Evolutionary conservation across 2,113 vertebrate genomes (phyloP).

Genomic region (Paramisgurnus dabryanus): DNA sequence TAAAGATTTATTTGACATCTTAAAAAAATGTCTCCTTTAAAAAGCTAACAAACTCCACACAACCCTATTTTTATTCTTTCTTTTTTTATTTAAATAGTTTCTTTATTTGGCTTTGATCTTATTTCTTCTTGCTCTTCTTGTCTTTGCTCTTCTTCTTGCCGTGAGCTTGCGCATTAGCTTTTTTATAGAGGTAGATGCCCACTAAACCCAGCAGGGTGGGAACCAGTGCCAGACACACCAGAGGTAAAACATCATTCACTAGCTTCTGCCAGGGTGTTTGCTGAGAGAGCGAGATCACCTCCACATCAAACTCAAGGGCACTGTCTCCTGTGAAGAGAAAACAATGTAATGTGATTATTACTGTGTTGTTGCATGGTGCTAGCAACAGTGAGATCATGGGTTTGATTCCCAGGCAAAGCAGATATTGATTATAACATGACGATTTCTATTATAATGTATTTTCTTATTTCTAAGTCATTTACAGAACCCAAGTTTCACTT

Average conservation of each 20-base stretch:
- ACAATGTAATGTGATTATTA: neutral
- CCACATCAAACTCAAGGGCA: conserved; percentile 88
- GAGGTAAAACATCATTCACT: conserved; percentile 82
- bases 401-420: no score
- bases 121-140: conserved; percentile 95
- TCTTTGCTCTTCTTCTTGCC: conserved; percentile 94
- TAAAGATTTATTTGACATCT: no score
- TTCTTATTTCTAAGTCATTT: no score
- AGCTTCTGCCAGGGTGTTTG: conserved; percentile 89
- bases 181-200: conserved; percentile 90
- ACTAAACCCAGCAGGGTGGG: conserved; percentile 88
- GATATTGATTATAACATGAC: no score
- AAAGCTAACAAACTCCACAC: conserved; percentile 15
- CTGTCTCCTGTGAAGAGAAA: conserved; percentile 78
- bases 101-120: conserved; percentile 75
- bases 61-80: conserved; percentile 4
- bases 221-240: conserved; percentile 85
- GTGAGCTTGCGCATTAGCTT: conserved; percentile 78
- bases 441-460: no score
- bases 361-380: no score
- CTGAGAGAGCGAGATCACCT: conserved; percentile 82
- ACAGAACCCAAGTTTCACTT: no score
- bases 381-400: no score
- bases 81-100: conserved; percentile 73
- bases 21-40: neutral